Conservation (phyloP, 2,797 vertebrate genomes). For the Poliocrania exsul region DNA sequence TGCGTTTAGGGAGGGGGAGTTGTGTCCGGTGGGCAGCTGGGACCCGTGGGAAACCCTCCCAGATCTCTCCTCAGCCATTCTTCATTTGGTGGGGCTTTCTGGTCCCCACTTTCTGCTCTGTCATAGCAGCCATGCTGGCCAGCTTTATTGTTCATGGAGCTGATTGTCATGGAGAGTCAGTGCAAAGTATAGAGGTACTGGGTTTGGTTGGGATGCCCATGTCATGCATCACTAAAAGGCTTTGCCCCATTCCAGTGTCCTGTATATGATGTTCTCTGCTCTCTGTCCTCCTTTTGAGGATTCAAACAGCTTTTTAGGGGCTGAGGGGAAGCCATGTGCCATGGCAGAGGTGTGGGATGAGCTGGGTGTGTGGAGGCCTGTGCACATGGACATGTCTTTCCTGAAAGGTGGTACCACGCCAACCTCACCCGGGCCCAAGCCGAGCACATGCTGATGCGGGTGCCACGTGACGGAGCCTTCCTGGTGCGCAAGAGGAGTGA, state of each 20-base stretch:
- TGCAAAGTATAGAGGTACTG: background rate
- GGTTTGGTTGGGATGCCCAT: background rate
- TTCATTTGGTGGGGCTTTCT: background rate
- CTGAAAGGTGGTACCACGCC: constrained; percentile 93
- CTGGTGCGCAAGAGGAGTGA: constrained; percentile 94
- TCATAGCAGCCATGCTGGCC: background rate
- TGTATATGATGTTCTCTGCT: background rate
- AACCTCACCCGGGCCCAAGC: constrained; percentile 92
- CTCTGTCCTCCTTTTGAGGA: background rate
- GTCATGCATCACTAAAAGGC: background rate
- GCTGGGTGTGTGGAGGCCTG: background rate
- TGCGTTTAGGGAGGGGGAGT: background rate
- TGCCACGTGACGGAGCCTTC: constrained; percentile 95
- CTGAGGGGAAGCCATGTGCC: accelerated
- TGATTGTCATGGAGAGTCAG: background rate
- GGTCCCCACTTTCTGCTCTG: background rate
- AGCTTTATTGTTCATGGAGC: accelerated
- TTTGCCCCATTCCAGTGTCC: background rate
- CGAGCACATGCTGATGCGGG: constrained; percentile 98
- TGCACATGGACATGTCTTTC: background rate
- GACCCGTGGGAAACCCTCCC: background rate
- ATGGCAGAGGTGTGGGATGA: background rate
- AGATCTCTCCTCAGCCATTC: background rate
- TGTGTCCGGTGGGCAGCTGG: background rate
- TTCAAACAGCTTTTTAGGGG: background rate